These are phyloP conservation scores for Adelognathus sp. DNA, from an alignment of 2,888 invertebrate genomes.

Conservation along the genomic window DNA sequence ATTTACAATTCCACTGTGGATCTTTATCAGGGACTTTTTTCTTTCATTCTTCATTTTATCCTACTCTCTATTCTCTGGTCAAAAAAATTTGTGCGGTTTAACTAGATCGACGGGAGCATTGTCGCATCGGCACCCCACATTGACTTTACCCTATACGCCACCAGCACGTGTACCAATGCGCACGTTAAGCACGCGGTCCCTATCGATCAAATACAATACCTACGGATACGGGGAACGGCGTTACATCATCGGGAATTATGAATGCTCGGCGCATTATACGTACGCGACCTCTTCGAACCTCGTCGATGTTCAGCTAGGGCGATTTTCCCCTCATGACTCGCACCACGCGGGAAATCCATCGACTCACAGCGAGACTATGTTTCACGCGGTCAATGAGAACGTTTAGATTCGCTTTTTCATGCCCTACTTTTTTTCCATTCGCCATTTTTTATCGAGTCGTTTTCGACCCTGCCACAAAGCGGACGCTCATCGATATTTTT, in stretches of 20 bases:
- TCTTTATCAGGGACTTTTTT: background rate
- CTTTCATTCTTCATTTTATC: background rate
- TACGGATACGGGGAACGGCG: constrained; percentile 27
- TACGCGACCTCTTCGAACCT: constrained; percentile 45
- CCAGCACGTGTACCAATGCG: constrained; percentile 5
- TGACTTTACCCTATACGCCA: background rate
- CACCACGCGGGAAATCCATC: constrained; percentile 37
- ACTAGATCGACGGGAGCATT: constrained; percentile 37
- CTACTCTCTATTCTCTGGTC: background rate
- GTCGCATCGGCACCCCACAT: constrained; percentile 22
- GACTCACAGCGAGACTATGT: constrained; percentile 4
- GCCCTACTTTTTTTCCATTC: too few species aligned
- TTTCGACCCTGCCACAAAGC: too few species aligned
- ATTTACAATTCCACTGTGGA: background rate
- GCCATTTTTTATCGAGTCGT: too few species aligned
- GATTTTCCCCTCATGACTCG: constrained; percentile 49
- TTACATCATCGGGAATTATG: constrained; percentile 44
- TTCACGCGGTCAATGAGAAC: constrained; percentile 35
- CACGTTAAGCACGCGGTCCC: background rate
- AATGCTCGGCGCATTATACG: constrained; percentile 46
- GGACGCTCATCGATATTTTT: too few species aligned
- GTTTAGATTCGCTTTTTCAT: constrained; percentile 35
- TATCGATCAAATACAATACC: constrained; percentile 35
- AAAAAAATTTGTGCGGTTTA: constrained; percentile 9
- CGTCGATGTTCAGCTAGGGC: constrained; percentile 33